Percentiles rank a stretch among this genome's conserved stretches.
phyloP scores from a whole-genome alignment of 92 coral and sea anemone genomes.

The Galaxea fascicularis region DNA sequence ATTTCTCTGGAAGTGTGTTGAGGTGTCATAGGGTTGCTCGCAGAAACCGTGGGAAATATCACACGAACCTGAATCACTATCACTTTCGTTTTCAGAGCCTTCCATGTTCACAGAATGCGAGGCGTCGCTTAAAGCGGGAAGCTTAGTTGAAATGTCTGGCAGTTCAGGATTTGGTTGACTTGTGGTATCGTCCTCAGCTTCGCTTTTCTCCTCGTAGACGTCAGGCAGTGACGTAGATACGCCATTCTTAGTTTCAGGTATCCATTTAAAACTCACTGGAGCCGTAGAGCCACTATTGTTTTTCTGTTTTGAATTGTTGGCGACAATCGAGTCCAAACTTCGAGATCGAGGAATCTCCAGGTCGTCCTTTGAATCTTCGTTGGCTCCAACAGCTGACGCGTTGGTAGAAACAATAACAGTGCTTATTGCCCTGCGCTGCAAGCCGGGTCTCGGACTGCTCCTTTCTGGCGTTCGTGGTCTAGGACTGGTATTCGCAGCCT shows the following conservation, averaged over 20 bases:
- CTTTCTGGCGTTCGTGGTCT: neutral
- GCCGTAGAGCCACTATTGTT: neutral
- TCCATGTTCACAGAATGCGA: neutral
- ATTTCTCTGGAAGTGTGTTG: slow-evolving; percentile 2
- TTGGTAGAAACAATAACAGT: neutral
- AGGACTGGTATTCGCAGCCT: neutral
- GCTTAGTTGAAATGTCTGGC: neutral
- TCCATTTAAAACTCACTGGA: neutral
- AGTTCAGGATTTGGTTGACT: neutral
- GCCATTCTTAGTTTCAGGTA: slow-evolving; percentile 13
- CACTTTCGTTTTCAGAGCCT: neutral
- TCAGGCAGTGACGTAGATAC: slow-evolving; percentile 15
- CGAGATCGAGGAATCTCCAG: neutral
- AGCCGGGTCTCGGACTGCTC: slow-evolving; percentile 21
- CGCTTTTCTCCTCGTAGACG: neutral
- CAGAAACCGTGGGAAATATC: slow-evolving; percentile 13
- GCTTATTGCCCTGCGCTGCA: slow-evolving; percentile 30
- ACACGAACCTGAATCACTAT: slow-evolving; percentile 17
- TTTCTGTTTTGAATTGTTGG: neutral
- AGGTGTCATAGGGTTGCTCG: slow-evolving; percentile 19
- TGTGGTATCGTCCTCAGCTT: neutral
- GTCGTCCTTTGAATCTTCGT: slow-evolving; percentile 25
- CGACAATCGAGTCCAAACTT: slow-evolving; percentile 19
- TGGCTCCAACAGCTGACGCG: neutral
- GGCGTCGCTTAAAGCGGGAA: neutral